Evolutionary conservation across 2,797 vertebrate species (phyloP).

Genomic region (Hipposideros larvatus): DNA sequence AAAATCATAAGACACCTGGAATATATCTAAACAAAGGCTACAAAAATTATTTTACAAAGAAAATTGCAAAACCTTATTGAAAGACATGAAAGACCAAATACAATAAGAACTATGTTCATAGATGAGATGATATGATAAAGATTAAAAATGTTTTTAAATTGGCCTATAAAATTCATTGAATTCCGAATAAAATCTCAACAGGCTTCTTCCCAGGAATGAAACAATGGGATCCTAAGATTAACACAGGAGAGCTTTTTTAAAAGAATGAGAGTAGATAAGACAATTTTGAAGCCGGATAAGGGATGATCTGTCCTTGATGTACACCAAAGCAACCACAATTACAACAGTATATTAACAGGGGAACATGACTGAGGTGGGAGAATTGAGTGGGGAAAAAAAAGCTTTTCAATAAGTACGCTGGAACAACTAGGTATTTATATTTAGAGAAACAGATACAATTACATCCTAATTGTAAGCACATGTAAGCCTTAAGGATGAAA

Average conservation of each 20-base stretch:
- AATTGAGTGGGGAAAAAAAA: neutral
- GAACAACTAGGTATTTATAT: neutral
- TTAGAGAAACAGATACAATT: neutral
- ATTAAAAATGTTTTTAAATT: neutral
- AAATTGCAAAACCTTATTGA: conserved; percentile 1
- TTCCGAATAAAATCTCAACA: conserved; percentile 24
- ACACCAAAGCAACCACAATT: neutral
- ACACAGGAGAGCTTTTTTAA: neutral
- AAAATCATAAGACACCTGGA: neutral
- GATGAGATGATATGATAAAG: neutral
- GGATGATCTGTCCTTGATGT: neutral
- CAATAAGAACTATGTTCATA: neutral
- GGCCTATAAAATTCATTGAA: neutral
- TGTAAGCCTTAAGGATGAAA: neutral
- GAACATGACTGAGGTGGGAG: neutral
- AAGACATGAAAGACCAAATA: neutral
- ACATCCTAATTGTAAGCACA: neutral
- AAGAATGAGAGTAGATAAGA: neutral
- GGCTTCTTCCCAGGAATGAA: neutral
- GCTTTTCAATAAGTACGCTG: neutral
- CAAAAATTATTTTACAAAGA: conserved; percentile 3
- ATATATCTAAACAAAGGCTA: neutral
- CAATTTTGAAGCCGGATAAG: neutral
- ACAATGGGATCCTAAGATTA: conserved; percentile 18
- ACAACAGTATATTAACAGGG: neutral